These are phyloP conservation scores for silkworm (Bombyx mori) DNA, from an alignment of 1,140 invertebrate species.

Conservation along the genomic window ASM3026992v2 NC_085109.1:3454001-3454500, in stretches of 20 bases:
- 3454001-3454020: too few relatives aligned
- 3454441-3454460: slow-evolving; percentile 72
- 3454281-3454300: slow-evolving; percentile 47
- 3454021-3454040: too few relatives aligned
- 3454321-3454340: slow-evolving; percentile 65
- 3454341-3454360: slow-evolving; percentile 69
- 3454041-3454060: too few relatives aligned
- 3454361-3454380: slow-evolving; percentile 63
- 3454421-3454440: slow-evolving; percentile 75
- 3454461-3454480: slow-evolving; percentile 70
- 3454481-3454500: slow-evolving; percentile 61
- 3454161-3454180: slow-evolving; percentile 38
- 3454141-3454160: slow-evolving; percentile 62
- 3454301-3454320: slow-evolving; percentile 57
- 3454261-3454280: slow-evolving; percentile 52
- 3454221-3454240: slow-evolving; percentile 46
- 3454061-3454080: too few relatives aligned
- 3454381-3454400: slow-evolving; percentile 64
- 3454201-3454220: slow-evolving; percentile 59
- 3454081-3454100: too few relatives aligned
- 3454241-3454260: slow-evolving; percentile 49
- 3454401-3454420: slow-evolving; percentile 63
- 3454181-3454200: slow-evolving; percentile 52
- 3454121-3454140: slow-evolving; percentile 39
- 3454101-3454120: too few relatives aligned